Conservation (phyloP, 2,797 vertebrate genomes). For the Rhabdophis nuchalis region DNA sequence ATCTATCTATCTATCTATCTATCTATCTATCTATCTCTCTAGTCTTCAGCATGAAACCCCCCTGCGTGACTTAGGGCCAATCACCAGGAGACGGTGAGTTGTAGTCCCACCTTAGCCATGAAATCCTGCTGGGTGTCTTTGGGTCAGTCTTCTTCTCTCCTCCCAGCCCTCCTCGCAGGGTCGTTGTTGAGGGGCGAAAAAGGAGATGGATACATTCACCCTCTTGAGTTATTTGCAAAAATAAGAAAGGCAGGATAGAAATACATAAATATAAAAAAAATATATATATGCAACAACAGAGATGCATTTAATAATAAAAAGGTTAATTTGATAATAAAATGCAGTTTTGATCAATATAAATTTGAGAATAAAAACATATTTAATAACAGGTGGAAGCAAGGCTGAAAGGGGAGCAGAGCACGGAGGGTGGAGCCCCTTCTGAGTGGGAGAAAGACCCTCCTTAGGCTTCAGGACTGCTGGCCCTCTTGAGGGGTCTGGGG, state of each 20-base stretch:
- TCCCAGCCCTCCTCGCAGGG: background rate
- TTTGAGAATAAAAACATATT: background rate
- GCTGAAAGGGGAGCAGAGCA: background rate
- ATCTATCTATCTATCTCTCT: too few relatives aligned
- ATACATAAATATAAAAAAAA: too few relatives aligned
- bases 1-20: too few relatives aligned
- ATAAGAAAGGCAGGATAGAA: background rate
- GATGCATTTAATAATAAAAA: background rate
- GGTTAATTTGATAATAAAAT: background rate
- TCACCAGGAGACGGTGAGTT: too few relatives aligned
- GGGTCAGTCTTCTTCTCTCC: background rate
- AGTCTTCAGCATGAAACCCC: too few relatives aligned
- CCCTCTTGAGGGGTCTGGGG: background rate
- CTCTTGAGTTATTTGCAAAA: background rate
- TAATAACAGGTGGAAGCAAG: background rate
- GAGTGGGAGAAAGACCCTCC: background rate
- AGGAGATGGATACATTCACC: background rate
- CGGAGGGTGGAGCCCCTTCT: background rate
- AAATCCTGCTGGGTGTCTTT: too few relatives aligned
- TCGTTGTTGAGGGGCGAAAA: background rate
- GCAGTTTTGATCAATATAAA: background rate
- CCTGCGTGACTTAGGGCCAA: background rate
- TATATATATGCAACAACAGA: too few relatives aligned
- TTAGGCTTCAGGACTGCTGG: background rate
- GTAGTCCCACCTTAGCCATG: too few relatives aligned